These are phyloP conservation scores for Drosophila pseudoobscura DNA, from an alignment of 1,140 invertebrate genomes.

Conservation along the genomic window DNA sequence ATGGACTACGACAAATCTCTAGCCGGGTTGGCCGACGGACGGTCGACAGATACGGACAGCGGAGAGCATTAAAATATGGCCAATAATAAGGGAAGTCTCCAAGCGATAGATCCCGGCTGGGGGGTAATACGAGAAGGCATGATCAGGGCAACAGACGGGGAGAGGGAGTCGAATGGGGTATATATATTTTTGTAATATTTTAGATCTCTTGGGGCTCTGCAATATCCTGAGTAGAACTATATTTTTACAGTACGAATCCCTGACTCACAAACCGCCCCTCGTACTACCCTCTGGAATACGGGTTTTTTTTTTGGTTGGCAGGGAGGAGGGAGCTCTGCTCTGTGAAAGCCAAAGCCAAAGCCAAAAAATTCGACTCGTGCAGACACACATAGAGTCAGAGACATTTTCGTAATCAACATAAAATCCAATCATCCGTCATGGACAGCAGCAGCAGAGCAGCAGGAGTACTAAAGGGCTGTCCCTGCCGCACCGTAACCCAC, in stretches of 20 bases:
- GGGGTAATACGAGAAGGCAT: constrained; percentile 21
- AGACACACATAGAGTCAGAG: constrained; percentile 28
- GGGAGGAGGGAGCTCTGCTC: too few relatives aligned
- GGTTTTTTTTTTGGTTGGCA: not conserved
- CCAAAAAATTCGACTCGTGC: constrained; percentile 39
- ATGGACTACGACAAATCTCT: constrained; percentile 77
- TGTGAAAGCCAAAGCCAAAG: constrained; percentile 46
- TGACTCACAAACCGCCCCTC: not conserved
- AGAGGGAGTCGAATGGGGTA: not conserved
- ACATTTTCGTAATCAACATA: constrained; percentile 80
- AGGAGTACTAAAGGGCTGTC: constrained; percentile 59
- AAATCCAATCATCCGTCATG: constrained; percentile 81
- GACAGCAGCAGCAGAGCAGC: constrained; percentile 54
- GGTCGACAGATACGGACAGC: constrained; percentile 31
- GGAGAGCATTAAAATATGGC: constrained; percentile 74
- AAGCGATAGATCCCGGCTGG: constrained; percentile 40
- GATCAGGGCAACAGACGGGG: not conserved
- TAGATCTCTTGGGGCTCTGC: too few relatives aligned
- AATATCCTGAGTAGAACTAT: too few relatives aligned
- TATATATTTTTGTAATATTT: too few relatives aligned
- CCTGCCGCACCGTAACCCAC: not conserved
- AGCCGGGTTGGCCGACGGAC: constrained; percentile 49
- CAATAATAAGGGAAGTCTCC: constrained; percentile 76
- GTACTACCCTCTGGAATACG: constrained; percentile 24
- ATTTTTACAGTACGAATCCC: too few relatives aligned